A percentile compares a stretch with the other conserved stretches of the same genome.
phyloP scores from a whole-genome alignment of 2,797 vertebrate genomes.

The Tragelaphus oryx region DNA sequence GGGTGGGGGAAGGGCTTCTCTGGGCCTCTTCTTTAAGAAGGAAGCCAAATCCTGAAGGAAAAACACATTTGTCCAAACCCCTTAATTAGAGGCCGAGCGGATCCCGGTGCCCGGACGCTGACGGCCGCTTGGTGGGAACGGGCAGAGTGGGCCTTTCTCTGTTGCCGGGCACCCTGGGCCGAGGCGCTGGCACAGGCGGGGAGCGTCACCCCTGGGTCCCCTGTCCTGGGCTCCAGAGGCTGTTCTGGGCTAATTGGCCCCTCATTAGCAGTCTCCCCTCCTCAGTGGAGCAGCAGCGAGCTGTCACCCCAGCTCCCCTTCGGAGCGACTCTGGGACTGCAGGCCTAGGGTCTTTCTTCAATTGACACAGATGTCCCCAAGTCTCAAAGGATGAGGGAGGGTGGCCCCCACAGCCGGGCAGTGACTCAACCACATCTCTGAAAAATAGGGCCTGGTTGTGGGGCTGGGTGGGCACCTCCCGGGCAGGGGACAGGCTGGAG shows the following conservation, averaged over 20 bases:
- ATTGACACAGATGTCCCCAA: neutral
- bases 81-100: neutral
- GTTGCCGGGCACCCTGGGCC: neutral
- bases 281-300: fast-evolving
- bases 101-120: neutral
- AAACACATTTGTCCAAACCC: neutral
- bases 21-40: neutral
- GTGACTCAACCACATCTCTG: neutral
- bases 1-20: neutral
- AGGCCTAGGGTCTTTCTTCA: neutral
- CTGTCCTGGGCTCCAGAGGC: neutral
- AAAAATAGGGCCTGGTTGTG: neutral
- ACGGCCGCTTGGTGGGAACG: neutral
- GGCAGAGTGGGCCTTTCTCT: neutral
- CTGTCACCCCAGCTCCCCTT: fast-evolving
- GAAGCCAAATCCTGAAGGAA: neutral
- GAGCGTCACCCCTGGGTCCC: neutral
- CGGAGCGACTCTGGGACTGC: neutral
- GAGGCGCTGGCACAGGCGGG: neutral
- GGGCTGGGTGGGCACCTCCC: fast-evolving
- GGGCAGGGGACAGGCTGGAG: neutral
- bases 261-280: neutral
- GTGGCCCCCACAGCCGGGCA: fast-evolving
- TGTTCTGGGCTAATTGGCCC: neutral
- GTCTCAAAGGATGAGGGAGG: neutral